Conservation (phyloP, 2,113 vertebrate species). For the Illadopsis cleaveri region DNA sequence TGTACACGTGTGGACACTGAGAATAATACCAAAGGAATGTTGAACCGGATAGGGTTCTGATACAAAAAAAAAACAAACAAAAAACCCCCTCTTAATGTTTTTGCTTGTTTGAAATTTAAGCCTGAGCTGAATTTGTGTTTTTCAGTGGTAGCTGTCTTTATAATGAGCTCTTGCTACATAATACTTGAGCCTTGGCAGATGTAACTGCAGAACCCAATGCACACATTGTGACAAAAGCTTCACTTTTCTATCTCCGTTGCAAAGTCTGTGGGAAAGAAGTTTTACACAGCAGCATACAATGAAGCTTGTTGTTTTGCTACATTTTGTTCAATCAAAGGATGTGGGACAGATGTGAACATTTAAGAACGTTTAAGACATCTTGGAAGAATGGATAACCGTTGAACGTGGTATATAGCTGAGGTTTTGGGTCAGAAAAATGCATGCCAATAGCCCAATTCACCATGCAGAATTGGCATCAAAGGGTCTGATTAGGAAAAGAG, state of each 20-base stretch:
- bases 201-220: background rate
- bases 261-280: background rate
- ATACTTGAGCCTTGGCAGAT: background rate
- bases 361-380: conserved; percentile 43
- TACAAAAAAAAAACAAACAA: background rate
- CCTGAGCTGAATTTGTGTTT: background rate
- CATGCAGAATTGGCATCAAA: background rate
- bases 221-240: background rate
- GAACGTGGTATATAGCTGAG: background rate
- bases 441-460: background rate
- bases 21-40: background rate
- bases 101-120: background rate
- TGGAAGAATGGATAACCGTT: background rate
- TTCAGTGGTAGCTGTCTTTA: background rate
- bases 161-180: background rate
- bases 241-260: background rate
- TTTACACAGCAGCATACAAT: background rate
- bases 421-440: background rate
- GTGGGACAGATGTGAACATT: conserved; percentile 29
- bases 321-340: background rate
- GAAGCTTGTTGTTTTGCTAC: conserved; percentile 17
- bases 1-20: background rate
- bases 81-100: background rate
- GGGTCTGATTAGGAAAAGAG: conserved; percentile 37
- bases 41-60: background rate